These are phyloP conservation scores for Oedothorax gibbosus DNA, from an alignment of 1,140 invertebrate species.

Conservation along the genomic window DNA sequence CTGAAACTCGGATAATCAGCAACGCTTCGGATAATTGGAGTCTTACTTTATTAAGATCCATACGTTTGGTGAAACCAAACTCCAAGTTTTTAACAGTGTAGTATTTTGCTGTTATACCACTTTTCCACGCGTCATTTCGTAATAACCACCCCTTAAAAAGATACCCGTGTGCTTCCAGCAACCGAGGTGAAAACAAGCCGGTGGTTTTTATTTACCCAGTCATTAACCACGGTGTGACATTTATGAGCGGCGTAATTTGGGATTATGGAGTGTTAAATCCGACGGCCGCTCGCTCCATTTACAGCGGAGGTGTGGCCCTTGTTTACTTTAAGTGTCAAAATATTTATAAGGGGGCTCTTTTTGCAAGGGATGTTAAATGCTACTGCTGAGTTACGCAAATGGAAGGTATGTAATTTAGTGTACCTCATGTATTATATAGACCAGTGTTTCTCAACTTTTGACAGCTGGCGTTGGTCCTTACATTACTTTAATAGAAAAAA, in stretches of 20 bases:
- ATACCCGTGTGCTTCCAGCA: neutral
- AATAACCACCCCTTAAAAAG: conserved; percentile 9
- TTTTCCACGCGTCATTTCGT: neutral
- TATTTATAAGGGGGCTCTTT: too few species aligned
- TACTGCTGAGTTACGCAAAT: too few species aligned
- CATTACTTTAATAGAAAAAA: too few species aligned
- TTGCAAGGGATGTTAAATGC: too few species aligned
- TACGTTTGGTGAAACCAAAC: neutral
- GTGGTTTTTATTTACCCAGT: conserved; percentile 20
- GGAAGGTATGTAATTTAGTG: too few species aligned
- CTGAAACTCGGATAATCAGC: too few species aligned
- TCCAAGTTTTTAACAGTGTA: neutral
- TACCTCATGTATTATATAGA: too few species aligned
- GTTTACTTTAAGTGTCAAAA: conserved; percentile 2
- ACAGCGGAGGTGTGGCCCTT: conserved; percentile 29
- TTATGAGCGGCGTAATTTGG: conserved; percentile 37
- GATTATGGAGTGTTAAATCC: conserved; percentile 42
- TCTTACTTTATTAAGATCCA: too few species aligned
- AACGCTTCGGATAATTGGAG: too few species aligned
- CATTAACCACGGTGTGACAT: conserved; percentile 25
- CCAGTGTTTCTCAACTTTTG: too few species aligned
- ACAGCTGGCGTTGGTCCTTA: too few species aligned
- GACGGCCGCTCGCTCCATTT: conserved; percentile 18
- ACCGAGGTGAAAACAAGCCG: neutral
- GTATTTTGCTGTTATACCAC: neutral